Evolutionary conservation across 1,140 invertebrate genomes (phyloP).

Genomic region (Leucophenga varia): DNA sequence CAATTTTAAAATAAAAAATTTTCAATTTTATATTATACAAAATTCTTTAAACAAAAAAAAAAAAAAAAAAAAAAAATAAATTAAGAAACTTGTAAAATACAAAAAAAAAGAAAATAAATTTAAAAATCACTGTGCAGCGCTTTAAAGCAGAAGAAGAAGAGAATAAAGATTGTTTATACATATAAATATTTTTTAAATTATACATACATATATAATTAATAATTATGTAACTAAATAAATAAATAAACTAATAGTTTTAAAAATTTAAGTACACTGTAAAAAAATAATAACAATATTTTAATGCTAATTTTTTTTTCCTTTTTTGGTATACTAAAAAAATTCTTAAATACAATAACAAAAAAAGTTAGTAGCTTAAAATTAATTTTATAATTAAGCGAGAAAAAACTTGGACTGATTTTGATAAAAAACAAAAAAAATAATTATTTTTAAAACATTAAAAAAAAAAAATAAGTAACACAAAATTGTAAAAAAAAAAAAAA

Average conservation of each 20-base stretch:
- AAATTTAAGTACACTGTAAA: conserved; percentile 17
- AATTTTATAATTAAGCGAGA: conserved; percentile 33
- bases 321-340: conserved; percentile 13
- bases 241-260: conserved; percentile 26
- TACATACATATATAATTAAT: conserved; percentile 18
- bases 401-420: conserved; percentile 52
- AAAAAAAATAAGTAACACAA: conserved; percentile 22
- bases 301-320: conserved; percentile 5
- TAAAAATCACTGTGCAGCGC: neutral
- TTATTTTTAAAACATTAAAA: conserved; percentile 48
- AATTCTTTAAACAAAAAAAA: conserved; percentile 21
- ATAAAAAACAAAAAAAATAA: conserved; percentile 18
- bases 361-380: conserved; percentile 5
- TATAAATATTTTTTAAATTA: conserved; percentile 48
- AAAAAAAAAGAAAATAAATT: conserved; percentile 8
- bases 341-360: conserved; percentile 10
- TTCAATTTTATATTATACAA: conserved; percentile 5
- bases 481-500: conserved; percentile 21
- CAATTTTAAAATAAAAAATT: conserved; percentile 13
- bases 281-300: conserved; percentile 16
- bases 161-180: conserved; percentile 54
- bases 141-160: conserved; percentile 23
- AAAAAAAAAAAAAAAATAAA: neutral
- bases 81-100: conserved; percentile 3
- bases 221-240: conserved; percentile 20